Conservation (phyloP, 64 coral and sea anemone species). For the Acropora tenuis region DNA sequence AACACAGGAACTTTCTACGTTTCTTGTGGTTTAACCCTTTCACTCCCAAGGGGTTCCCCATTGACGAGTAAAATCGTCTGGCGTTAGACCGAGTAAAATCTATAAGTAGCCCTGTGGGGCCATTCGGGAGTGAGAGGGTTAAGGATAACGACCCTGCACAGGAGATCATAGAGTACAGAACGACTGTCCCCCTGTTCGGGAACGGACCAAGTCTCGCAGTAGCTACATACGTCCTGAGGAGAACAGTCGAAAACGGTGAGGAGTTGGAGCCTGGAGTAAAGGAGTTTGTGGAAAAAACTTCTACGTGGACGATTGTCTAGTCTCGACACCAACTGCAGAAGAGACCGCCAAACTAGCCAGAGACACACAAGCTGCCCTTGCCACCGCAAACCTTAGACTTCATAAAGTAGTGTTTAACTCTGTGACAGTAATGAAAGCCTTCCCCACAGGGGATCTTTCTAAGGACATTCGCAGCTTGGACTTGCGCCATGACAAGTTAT, state of each 20-base stretch:
- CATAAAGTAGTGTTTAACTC: slow-evolving; percentile 61
- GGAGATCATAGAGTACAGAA: neutral
- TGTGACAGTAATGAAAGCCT: slow-evolving; percentile 11
- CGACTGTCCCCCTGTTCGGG: slow-evolving; percentile 24
- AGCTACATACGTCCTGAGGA: slow-evolving; percentile 24
- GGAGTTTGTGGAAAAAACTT: slow-evolving; percentile 34
- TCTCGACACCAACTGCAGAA: neutral
- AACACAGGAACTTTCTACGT: too few relatives aligned
- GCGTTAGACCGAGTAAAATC: too few relatives aligned
- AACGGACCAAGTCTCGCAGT: slow-evolving; percentile 46
- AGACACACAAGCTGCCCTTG: slow-evolving; percentile 3
- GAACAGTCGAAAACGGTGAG: slow-evolving; percentile 48
- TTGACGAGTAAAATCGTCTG: too few relatives aligned
- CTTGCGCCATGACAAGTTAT: slow-evolving; percentile 8
- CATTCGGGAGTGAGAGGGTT: too few relatives aligned
- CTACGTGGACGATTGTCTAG: slow-evolving; percentile 35
- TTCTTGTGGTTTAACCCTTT: too few relatives aligned
- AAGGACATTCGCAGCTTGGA: slow-evolving; percentile 36
- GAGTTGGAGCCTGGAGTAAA: neutral
- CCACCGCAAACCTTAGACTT: slow-evolving; percentile 33
- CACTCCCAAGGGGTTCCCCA: too few relatives aligned
- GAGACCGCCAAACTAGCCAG: slow-evolving; percentile 1
- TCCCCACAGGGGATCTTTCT: slow-evolving; percentile 20
- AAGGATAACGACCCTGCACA: neutral
- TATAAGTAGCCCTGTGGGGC: too few relatives aligned